Conservation (phyloP, 2,888 invertebrate genomes). For the Andrena trimmerana region DNA sequence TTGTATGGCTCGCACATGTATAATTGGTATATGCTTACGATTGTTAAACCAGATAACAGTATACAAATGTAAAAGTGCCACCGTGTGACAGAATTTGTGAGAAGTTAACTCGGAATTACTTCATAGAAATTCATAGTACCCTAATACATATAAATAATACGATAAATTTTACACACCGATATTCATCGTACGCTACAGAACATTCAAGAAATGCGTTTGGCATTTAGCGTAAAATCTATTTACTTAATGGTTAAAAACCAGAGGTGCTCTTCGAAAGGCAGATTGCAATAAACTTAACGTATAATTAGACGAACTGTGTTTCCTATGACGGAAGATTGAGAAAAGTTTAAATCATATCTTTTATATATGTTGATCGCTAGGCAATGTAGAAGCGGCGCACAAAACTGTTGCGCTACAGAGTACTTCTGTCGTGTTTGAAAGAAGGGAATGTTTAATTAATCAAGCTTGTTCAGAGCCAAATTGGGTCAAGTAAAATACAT, state of each 20-base stretch:
- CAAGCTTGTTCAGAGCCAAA: slow-evolving; percentile 12
- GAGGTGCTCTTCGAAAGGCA: neutral
- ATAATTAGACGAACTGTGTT: neutral
- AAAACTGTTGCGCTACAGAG: slow-evolving; percentile 4
- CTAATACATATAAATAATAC: neutral
- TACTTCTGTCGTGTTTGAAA: slow-evolving; percentile 1
- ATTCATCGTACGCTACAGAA: neutral
- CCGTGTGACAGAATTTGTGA: neutral
- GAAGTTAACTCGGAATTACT: neutral
- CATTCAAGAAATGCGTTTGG: neutral
- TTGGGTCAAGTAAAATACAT: slow-evolving; percentile 36
- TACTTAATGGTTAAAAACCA: neutral
- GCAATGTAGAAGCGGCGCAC: slow-evolving; percentile 8
- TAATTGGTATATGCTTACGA: slow-evolving; percentile 26
- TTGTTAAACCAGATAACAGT: slow-evolving; percentile 13
- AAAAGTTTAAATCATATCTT: neutral
- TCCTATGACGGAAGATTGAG: neutral
- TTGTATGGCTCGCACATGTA: slow-evolving; percentile 14
- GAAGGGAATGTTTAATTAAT: slow-evolving; percentile 9
- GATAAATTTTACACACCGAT: neutral
- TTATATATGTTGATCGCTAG: neutral
- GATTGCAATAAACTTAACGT: slow-evolving; percentile 4
- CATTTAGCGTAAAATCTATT: neutral
- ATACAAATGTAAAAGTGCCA: neutral
- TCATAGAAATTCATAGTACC: neutral